Conservation (phyloP, 2,113 vertebrate species). For the Rousettus leschenaultii region DNA sequence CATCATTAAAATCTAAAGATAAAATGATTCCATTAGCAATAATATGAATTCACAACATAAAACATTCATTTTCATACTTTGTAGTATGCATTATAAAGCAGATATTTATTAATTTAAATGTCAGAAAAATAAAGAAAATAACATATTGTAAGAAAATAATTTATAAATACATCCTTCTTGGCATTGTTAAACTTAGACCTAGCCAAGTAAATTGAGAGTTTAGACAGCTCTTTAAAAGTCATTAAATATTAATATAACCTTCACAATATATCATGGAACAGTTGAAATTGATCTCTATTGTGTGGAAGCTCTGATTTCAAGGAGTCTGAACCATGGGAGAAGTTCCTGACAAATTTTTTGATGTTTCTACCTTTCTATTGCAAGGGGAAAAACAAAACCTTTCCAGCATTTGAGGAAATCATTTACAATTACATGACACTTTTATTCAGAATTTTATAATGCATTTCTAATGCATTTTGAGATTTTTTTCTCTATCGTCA, state of each 20-base stretch:
- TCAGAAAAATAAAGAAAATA: conserved; percentile 14
- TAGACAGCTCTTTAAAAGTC: background rate
- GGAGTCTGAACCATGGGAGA: background rate
- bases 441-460: background rate
- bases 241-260: background rate
- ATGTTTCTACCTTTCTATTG: background rate
- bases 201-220: background rate
- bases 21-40: conserved; percentile 2
- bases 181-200: background rate
- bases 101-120: conserved; percentile 37
- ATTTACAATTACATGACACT: background rate
- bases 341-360: background rate
- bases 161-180: background rate
- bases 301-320: background rate
- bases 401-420: background rate
- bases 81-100: background rate
- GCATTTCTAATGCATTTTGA: background rate
- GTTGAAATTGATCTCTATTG: background rate
- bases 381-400: background rate
- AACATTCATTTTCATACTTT: conserved; percentile 38
- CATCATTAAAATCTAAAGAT: conserved; percentile 31
- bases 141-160: background rate
- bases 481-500: background rate
- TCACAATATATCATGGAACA: background rate
- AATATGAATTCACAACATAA: background rate